A percentile compares a stretch with the other conserved stretches of the same genome.
Evolutionary conservation across 2,113 vertebrate genomes (phyloP).

Genomic region (Dipodomys merriami): DNA sequence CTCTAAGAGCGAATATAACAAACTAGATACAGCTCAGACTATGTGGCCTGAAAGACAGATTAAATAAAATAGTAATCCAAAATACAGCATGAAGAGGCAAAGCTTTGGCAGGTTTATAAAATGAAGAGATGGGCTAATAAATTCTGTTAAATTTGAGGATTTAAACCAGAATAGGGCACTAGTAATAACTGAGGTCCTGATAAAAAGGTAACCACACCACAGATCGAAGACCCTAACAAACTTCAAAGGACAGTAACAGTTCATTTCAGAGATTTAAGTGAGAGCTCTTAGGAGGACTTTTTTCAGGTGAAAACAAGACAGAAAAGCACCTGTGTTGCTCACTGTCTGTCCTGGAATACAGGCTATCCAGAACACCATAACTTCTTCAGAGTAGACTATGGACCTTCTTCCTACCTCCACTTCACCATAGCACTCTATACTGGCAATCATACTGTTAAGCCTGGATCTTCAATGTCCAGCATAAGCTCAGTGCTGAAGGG

Average conservation of each 20-base stretch:
- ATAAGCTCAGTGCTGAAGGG: neutral
- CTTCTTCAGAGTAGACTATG: too few relatives aligned
- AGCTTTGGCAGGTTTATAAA: neutral
- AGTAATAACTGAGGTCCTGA: neutral
- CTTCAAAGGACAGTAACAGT: neutral
- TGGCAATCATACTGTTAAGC: neutral
- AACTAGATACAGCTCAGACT: neutral
- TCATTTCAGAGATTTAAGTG: constrained; percentile 16
- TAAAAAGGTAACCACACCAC: neutral
- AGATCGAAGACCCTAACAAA: neutral
- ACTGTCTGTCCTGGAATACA: neutral
- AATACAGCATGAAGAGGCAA: neutral
- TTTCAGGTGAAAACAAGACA: neutral
- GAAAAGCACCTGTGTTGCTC: neutral
- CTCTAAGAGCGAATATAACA: neutral
- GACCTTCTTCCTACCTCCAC: too few relatives aligned
- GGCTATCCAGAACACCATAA: too few relatives aligned
- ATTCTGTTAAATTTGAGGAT: constrained; percentile 21
- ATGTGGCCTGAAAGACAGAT: neutral
- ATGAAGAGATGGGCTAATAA: neutral
- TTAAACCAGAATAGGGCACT: neutral
- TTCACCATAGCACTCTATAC: neutral
- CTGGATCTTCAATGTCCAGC: neutral
- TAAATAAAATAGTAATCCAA: neutral
- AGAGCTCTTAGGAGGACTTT: neutral